Percentiles rank a stretch among this genome's conserved stretches.
phyloP scores from a whole-genome alignment of 2,113 vertebrate genomes.

The Neoarius graeffei region DNA sequence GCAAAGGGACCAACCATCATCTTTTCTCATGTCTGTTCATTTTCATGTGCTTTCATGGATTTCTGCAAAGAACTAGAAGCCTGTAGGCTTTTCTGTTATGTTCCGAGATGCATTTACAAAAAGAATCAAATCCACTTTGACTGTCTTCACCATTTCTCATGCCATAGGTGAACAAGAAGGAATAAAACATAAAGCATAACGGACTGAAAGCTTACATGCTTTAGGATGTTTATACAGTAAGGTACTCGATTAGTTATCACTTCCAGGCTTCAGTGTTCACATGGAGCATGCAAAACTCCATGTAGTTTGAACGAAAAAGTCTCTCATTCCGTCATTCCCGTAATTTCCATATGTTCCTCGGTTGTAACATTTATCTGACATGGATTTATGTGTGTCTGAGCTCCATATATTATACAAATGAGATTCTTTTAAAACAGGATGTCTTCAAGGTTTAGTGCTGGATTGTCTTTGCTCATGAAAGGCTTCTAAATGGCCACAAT shows the following conservation, averaged over 20 bases:
- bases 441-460: not conserved
- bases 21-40: conserved; percentile 26
- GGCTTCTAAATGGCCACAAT: not conserved
- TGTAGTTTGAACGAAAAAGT: not conserved
- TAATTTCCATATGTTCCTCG: not conserved
- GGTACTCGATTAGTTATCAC: not conserved
- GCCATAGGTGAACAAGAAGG: not conserved
- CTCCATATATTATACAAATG: not conserved
- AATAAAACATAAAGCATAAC: not conserved
- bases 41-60: conserved; percentile 5
- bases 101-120: not conserved
- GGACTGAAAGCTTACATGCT: not conserved
- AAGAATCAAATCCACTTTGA: not conserved
- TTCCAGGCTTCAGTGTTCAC: not conserved
- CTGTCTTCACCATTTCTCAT: not conserved
- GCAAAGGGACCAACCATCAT: conserved; percentile 22
- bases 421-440: not conserved
- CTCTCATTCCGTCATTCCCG: not conserved
- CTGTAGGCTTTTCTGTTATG: not conserved
- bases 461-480: not conserved
- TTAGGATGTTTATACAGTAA: not conserved
- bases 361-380: not conserved
- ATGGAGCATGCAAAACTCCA: not conserved
- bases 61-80: not conserved
- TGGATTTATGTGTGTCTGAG: not conserved